Evolutionary conservation across 2,113 vertebrate genomes (phyloP).

Genomic region (Siphamia tubifer): DNA sequence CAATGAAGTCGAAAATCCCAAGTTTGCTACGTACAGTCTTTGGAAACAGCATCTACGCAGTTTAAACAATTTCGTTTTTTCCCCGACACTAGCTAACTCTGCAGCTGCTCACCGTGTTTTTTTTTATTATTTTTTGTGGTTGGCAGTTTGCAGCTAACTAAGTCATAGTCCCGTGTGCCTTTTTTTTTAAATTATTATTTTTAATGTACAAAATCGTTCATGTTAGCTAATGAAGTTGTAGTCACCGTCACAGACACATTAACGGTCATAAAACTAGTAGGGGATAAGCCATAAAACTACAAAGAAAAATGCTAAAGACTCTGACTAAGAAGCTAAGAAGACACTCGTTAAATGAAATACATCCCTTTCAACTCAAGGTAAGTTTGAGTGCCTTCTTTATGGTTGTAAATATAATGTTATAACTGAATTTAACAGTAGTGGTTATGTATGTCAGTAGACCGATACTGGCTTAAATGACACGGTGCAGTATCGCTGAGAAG

Average conservation of each 20-base stretch:
- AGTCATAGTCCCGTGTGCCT: conserved; percentile 30
- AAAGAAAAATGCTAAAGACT: conserved; percentile 84
- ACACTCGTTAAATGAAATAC: conserved; percentile 89
- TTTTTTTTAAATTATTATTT: no score
- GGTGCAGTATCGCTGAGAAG: background rate
- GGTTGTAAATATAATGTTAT: background rate
- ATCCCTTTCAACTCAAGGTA: conserved; percentile 91
- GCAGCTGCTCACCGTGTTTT: background rate
- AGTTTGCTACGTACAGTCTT: conserved; percentile 47
- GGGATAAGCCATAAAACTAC: conserved; percentile 40
- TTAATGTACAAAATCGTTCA: conserved; percentile 16
- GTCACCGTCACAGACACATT: background rate
- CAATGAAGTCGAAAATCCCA: conserved; percentile 47
- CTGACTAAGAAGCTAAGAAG: conserved; percentile 90
- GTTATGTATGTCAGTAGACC: background rate
- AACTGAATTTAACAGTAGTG: background rate
- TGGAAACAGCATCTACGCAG: conserved; percentile 58
- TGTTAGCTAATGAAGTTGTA: conserved; percentile 38
- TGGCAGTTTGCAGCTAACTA: conserved; percentile 4
- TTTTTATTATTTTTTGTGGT: background rate
- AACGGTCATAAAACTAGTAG: no score
- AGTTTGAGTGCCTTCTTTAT: conserved; percentile 27
- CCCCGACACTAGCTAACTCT: conserved; percentile 5
- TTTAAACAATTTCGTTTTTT: conserved; percentile 15
- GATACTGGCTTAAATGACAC: background rate